phyloP scores from a whole-genome alignment of 2,113 vertebrate genomes.

The Oncorhynchus tshawytscha region DNA sequence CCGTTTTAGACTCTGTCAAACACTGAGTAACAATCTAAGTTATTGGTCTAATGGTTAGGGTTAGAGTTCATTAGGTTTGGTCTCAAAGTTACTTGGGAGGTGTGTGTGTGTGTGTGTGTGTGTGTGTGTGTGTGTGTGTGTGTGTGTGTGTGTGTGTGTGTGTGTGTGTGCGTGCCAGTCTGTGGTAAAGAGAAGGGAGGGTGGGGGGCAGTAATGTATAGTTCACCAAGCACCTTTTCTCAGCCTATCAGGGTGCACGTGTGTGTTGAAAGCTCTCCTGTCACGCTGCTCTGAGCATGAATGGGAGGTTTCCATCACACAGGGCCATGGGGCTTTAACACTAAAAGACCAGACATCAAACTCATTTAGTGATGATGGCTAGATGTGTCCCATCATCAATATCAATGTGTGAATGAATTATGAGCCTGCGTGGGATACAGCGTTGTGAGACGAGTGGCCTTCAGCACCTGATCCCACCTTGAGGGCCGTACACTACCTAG shows the following conservation, averaged over 20 bases:
- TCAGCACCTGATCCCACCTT: not conserved
- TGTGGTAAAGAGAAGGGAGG: not conserved
- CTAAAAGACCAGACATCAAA: slow-evolving; percentile 62
- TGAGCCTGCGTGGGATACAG: slow-evolving; percentile 4
- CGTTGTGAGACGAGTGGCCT: not conserved
- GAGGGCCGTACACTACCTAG: too few species aligned
- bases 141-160: not conserved
- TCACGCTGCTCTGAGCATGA: slow-evolving; percentile 61
- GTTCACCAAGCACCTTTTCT: slow-evolving; percentile 33
- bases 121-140: not conserved
- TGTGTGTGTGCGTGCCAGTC: not conserved
- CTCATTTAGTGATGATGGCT: slow-evolving; percentile 62
- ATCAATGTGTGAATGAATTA: slow-evolving; percentile 45
- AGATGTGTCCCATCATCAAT: slow-evolving; percentile 49
- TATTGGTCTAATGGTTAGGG: too few species aligned
- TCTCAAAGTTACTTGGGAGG: too few species aligned
- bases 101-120: too few species aligned
- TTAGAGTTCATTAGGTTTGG: too few species aligned
- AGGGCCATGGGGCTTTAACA: slow-evolving; percentile 40
- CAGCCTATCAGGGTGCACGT: slow-evolving; percentile 48
- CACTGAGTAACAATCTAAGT: too few species aligned
- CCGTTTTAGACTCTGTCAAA: too few species aligned
- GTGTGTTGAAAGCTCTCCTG: slow-evolving; percentile 50
- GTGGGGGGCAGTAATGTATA: slow-evolving; percentile 50
- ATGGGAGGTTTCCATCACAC: slow-evolving; percentile 63